Percentiles rank a stretch among this genome's conserved stretches.
These are phyloP conservation scores for Podarcis cretensis DNA, from an alignment of 2,113 vertebrate species.

Conservation along the genomic window DNA sequence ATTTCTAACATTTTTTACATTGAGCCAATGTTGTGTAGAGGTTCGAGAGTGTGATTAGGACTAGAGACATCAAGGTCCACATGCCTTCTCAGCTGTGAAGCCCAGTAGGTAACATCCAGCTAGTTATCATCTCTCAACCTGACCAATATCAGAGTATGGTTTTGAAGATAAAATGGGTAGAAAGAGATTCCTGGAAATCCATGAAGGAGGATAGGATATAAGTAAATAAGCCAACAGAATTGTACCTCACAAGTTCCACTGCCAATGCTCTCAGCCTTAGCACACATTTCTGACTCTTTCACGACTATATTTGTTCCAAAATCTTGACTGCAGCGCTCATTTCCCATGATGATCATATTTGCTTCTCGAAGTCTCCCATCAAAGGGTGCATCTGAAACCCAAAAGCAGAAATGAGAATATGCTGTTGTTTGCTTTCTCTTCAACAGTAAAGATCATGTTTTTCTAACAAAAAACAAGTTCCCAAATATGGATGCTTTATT, in stretches of 20 bases:
- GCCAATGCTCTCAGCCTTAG: conserved; percentile 86
- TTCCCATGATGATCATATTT: conserved; percentile 86
- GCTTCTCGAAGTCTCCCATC: conserved; percentile 89
- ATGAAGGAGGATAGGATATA: not conserved
- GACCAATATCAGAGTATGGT: not conserved
- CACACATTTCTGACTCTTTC: conserved; percentile 92
- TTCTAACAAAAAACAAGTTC: not conserved
- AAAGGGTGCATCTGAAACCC: conserved; percentile 82
- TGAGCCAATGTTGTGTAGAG: not conserved
- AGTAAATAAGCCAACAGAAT: not conserved
- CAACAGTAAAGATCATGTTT: not conserved
- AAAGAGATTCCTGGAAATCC: not conserved
- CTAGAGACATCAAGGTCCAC: not conserved
- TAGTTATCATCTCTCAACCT: too few relatives aligned
- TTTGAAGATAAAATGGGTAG: not conserved
- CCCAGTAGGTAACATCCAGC: not conserved
- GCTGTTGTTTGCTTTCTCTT: not conserved
- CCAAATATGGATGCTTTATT: not conserved
- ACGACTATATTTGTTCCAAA: conserved; percentile 89
- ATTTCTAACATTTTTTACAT: conserved; percentile 31
- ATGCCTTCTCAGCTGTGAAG: not conserved
- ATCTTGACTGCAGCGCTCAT: conserved; percentile 87
- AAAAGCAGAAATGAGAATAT: conserved; percentile 22
- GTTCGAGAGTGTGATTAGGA: not conserved
- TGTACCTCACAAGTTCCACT: conserved; percentile 95